Conservation (phyloP, 2,113 vertebrate species). For the Girardinichthys multiradiatus region DNA sequence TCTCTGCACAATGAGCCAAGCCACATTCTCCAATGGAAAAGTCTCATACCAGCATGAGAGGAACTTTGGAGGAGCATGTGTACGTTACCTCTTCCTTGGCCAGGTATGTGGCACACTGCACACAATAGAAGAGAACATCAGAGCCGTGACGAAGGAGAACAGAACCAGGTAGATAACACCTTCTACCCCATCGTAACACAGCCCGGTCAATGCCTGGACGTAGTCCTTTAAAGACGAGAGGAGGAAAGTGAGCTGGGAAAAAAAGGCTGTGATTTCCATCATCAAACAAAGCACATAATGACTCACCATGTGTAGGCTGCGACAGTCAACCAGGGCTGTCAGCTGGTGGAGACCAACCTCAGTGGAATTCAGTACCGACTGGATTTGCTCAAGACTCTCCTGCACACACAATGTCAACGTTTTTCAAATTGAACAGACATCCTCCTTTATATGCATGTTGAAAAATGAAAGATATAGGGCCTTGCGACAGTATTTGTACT, state of each 20-base stretch:
- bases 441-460: background rate
- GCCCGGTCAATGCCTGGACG: conserved; percentile 91
- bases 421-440: conserved; percentile 17
- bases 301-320: conserved; percentile 95
- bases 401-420: conserved; percentile 47
- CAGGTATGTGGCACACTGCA: conserved; percentile 98
- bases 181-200: conserved; percentile 97
- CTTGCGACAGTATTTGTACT: too few relatives aligned
- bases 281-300: conserved; percentile 8
- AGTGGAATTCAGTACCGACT: conserved; percentile 89
- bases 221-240: conserved; percentile 85
- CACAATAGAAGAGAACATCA: conserved; percentile 98
- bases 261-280: background rate
- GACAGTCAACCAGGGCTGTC: conserved; percentile 94
- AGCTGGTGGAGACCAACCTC: conserved; percentile 94
- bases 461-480: background rate
- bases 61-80: conserved; percentile 14
- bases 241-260: background rate
- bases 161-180: conserved; percentile 97
- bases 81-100: conserved; percentile 92
- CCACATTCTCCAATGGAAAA: background rate
- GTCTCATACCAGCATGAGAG: background rate
- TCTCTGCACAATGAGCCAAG: background rate
- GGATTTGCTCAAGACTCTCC: conserved; percentile 88
- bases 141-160: conserved; percentile 96